phyloP scores from a whole-genome alignment of 2,113 vertebrate genomes.

The Scatophagus argus region DNA sequence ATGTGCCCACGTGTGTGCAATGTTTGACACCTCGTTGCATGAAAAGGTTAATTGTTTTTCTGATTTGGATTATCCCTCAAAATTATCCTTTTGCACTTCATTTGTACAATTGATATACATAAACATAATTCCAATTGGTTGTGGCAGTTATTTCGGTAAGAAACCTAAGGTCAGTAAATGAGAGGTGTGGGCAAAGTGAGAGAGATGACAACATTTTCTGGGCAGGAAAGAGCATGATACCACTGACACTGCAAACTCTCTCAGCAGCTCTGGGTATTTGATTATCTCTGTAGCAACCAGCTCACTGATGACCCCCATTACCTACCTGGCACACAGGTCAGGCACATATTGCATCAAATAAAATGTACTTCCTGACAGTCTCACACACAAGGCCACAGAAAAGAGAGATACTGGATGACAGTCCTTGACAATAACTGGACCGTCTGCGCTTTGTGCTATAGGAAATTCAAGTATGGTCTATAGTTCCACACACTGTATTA shows the following conservation, averaged over 20 bases:
- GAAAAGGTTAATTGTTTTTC: neutral
- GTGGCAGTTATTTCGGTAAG: constrained; percentile 9
- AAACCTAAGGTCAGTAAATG: constrained; percentile 2
- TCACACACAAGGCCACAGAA: constrained; percentile 47
- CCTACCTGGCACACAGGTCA: constrained; percentile 63
- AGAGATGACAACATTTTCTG: constrained; percentile 60
- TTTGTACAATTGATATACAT: neutral
- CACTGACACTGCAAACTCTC: constrained; percentile 58
- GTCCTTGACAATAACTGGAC: constrained; percentile 33
- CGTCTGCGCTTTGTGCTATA: constrained; percentile 26
- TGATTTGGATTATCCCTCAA: neutral
- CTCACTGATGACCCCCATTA: constrained; percentile 76
- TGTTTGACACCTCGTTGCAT: neutral
- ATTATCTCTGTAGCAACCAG: constrained; percentile 74
- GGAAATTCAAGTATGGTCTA: constrained; percentile 16
- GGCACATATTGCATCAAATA: constrained; percentile 63
- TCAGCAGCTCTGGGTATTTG: constrained; percentile 66
- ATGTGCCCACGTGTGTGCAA: too few species aligned
- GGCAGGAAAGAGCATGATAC: constrained; percentile 61
- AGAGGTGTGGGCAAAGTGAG: neutral
- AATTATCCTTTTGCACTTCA: neutral
- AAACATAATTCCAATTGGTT: too few species aligned
- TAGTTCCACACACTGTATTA: neutral
- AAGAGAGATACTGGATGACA: constrained; percentile 1
- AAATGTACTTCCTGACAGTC: constrained; percentile 73